Percentiles rank a stretch among this genome's conserved stretches.
phyloP scores from a whole-genome alignment of 53 echinoderm and acorn worm species.

The Echinometra lucunter region DNA sequence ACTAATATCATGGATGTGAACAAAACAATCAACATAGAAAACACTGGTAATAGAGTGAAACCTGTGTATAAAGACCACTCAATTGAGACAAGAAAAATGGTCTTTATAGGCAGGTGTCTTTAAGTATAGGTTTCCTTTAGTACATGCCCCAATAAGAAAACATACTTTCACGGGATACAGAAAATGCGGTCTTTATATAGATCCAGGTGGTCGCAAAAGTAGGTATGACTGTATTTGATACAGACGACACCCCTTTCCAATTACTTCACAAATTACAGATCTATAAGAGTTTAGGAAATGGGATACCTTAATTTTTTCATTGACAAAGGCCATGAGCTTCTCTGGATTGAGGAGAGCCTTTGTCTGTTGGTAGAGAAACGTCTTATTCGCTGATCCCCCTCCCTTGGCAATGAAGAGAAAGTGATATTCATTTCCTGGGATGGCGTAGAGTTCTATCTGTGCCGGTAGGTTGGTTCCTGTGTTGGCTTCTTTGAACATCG shows the following conservation, averaged over 20 bases:
- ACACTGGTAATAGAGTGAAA: not conserved
- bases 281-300: not conserved
- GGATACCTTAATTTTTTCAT: constrained; percentile 97
- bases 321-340: constrained; percentile 88
- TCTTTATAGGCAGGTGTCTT: too few species aligned
- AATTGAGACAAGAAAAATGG: too few species aligned
- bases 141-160: too few species aligned
- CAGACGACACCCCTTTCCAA: not conserved
- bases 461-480: constrained; percentile 98
- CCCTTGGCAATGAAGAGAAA: constrained; percentile 98
- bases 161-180: too few species aligned
- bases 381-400: constrained; percentile 99
- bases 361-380: constrained; percentile 98
- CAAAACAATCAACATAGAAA: not conserved
- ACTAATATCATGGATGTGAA: not conserved
- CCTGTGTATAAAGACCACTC: too few species aligned
- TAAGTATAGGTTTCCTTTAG: too few species aligned
- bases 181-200: too few species aligned
- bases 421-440: constrained; percentile 89
- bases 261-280: not conserved
- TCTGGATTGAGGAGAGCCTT: constrained; percentile 95
- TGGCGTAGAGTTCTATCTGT: constrained; percentile 97
- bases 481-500: constrained; percentile 96
- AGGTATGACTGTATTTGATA: too few species aligned
- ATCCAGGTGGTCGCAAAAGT: too few species aligned